Base-by-base conservation (phyloP, 2,797 vertebrate genomes). In the Sus cebifrons region DNA sequence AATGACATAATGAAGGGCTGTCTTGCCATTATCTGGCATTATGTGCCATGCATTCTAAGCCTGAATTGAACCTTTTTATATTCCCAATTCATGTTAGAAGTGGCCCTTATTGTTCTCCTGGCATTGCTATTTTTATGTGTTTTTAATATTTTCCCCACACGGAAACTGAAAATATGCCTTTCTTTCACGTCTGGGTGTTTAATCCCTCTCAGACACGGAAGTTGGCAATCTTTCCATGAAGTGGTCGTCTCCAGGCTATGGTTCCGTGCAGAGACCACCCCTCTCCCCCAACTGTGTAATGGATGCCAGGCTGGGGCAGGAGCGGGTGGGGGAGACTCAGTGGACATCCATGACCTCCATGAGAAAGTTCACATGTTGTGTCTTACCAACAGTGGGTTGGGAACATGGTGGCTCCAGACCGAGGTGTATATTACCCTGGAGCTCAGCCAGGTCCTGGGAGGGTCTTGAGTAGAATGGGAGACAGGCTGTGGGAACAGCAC, bases 1-100 rank as follows among this genome's bases (percentile, higher is more conserved):
- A 95, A 97, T 60, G 60, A 96, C 95, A 94, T 97, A 95, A 97
- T 60, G 60, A 96, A 95, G 83, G 88, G 86, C 83, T 86, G 67
- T 89, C 90, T 94, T 95, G 92, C 90, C 73, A 82, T 91, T 93
- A 85, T 84, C 88, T 96, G 94, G 95, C 94, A 96, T 95, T 94
- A 65, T 95, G 88, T 75, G 88, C 82, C 79, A 64, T 65, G 67
- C 96, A 95, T 95, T 96, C 88, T 89, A 96, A 96, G 91, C 79
- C 71, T 77, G 70, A 96, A 95, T 73, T 94, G 85, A 82, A 94
- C 83, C 87, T 78, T 87, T 97, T 97, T 74, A 54, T 74, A 86
- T 97, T 94, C 82, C 83, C 49, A 73, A 84, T 92, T 89, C 54
- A 79, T 60, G 40, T 94, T 75, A 89, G 44, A 87, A 79, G 91